A percentile compares a stretch with the other conserved stretches of the same genome.
These are phyloP conservation scores for Chymomyza amoena DNA, from an alignment of 2,888 invertebrate species.

Conservation along the genomic window DNA sequence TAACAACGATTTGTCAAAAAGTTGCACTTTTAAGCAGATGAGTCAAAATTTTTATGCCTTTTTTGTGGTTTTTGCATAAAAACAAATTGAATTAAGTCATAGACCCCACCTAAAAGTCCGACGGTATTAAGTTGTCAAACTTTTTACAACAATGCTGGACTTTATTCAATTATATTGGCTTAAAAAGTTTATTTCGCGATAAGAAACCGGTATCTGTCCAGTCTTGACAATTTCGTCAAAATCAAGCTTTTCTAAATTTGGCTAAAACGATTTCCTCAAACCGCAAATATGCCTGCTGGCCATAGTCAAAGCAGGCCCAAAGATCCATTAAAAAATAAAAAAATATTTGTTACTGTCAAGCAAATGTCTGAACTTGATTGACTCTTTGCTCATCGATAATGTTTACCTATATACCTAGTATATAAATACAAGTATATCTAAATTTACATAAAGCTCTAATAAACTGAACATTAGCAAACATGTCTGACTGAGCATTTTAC, in stretches of 20 bases:
- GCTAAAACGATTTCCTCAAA: neutral
- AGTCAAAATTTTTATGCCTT: neutral
- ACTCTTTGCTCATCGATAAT: neutral
- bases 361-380: neutral
- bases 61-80: neutral
- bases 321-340: neutral
- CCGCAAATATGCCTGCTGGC: too few species aligned
- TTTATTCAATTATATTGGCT: neutral
- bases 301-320: neutral
- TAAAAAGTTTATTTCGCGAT: neutral
- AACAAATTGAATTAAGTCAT: neutral
- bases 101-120: neutral
- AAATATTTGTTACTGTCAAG: neutral
- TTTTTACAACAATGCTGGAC: neutral
- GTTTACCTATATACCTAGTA: too few species aligned
- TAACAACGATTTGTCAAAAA: neutral
- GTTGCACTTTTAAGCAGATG: neutral
- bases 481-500: too few species aligned
- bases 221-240: neutral
- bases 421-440: neutral
- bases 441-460: neutral
- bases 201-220: neutral
- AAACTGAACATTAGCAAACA: neutral
- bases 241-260: neutral
- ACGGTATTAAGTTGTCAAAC: neutral